phyloP scores from a whole-genome alignment of 2,797 vertebrate species.

The Falco rusticolus region DNA sequence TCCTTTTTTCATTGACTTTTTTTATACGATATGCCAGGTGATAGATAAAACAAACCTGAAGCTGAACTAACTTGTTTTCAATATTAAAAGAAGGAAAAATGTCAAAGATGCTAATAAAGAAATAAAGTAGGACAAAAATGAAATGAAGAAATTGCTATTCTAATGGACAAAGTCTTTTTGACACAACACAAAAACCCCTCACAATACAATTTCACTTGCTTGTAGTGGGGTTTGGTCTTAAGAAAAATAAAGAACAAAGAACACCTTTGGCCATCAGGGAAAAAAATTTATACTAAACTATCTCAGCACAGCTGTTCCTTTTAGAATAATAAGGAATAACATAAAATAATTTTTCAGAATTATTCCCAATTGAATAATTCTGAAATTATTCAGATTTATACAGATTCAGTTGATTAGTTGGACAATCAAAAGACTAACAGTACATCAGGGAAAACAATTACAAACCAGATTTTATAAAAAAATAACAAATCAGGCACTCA shows the following conservation, averaged over 20 bases:
- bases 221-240: not conserved
- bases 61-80: not conserved
- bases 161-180: not conserved
- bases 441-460: not conserved
- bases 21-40: rapidly evolving
- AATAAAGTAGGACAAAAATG: not conserved
- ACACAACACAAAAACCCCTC: not conserved
- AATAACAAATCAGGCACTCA: not conserved
- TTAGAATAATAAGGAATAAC: too few relatives aligned
- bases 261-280: rapidly evolving
- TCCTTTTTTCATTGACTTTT: not conserved
- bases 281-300: not conserved
- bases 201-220: not conserved
- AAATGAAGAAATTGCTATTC: not conserved
- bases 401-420: not conserved
- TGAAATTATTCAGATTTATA: not conserved
- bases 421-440: conserved; percentile 10
- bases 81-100: not conserved
- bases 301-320: not conserved
- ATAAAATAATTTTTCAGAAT: too few relatives aligned
- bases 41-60: not conserved
- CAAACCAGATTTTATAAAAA: conserved; percentile 32
- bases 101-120: not conserved
- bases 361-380: too few relatives aligned
- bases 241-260: not conserved